Conservation (phyloP, 2,888 invertebrate genomes). For the Nowickia ferox region DNA sequence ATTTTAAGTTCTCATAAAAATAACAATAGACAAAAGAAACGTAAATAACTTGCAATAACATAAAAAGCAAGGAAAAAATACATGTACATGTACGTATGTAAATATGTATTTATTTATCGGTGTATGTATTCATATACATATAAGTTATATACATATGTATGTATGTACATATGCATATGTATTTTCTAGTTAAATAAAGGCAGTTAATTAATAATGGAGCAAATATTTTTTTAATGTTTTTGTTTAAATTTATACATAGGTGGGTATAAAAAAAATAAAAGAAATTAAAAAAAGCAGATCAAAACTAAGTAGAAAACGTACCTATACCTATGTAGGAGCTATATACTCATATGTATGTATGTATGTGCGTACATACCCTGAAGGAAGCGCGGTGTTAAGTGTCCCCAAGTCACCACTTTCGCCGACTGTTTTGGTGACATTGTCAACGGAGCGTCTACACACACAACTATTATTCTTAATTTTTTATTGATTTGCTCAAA, state of each 20-base stretch:
- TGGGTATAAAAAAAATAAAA: not conserved
- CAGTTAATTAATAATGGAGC: conserved; percentile 26
- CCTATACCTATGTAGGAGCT: not conserved
- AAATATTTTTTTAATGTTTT: not conserved
- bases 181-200: not conserved
- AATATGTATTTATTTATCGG: not conserved
- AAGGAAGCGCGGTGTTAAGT: no score
- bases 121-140: not conserved
- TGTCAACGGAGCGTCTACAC: no score
- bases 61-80: conserved; percentile 11
- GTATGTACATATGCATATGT: not conserved
- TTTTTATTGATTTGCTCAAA: no score
- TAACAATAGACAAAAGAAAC: conserved; percentile 63
- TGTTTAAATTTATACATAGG: not conserved
- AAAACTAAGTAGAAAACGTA: not conserved
- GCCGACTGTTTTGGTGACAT: no score
- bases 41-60: conserved; percentile 48
- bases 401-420: no score
- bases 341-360: not conserved
- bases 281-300: not conserved
- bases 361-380: not conserved
- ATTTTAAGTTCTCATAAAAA: conserved; percentile 60
- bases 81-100: conserved; percentile 1
- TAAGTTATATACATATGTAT: not conserved
- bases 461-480: no score